Percentiles rank a stretch among this genome's conserved stretches.
phyloP scores from a whole-genome alignment of 2,797 vertebrate genomes.

The Glossophaga mutica region DNA sequence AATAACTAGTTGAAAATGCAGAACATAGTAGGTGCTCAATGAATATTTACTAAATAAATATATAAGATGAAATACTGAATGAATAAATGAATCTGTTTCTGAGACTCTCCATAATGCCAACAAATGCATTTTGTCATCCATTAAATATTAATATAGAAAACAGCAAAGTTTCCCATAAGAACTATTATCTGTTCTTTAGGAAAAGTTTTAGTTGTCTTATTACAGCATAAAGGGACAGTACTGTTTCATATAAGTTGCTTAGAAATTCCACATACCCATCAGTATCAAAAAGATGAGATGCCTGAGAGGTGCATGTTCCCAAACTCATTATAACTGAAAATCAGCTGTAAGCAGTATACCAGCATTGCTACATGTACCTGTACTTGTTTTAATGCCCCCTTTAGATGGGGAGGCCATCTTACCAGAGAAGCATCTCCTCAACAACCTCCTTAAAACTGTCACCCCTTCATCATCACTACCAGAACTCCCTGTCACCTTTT shows the following conservation, averaged over 20 bases:
- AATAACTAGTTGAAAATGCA: background rate
- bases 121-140: conserved; percentile 33
- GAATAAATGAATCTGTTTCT: conserved; percentile 43
- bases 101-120: conserved; percentile 3
- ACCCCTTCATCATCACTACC: background rate
- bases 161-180: conserved; percentile 39
- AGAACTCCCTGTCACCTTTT: background rate
- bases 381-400: background rate
- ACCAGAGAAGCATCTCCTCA: background rate
- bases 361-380: background rate
- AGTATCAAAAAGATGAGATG: background rate
- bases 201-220: conserved; percentile 24
- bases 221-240: background rate
- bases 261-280: background rate
- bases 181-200: background rate
- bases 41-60: background rate
- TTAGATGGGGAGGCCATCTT: background rate
- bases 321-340: background rate
- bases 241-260: background rate
- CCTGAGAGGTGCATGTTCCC: background rate
- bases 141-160: conserved; percentile 61
- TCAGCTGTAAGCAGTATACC: background rate
- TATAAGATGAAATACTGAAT: conserved; percentile 1
- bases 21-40: background rate
- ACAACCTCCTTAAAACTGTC: background rate